These are phyloP conservation scores for Macropus fuliginosus DNA, from an alignment of 2,797 vertebrate genomes.

Conservation along the genomic window DNA sequence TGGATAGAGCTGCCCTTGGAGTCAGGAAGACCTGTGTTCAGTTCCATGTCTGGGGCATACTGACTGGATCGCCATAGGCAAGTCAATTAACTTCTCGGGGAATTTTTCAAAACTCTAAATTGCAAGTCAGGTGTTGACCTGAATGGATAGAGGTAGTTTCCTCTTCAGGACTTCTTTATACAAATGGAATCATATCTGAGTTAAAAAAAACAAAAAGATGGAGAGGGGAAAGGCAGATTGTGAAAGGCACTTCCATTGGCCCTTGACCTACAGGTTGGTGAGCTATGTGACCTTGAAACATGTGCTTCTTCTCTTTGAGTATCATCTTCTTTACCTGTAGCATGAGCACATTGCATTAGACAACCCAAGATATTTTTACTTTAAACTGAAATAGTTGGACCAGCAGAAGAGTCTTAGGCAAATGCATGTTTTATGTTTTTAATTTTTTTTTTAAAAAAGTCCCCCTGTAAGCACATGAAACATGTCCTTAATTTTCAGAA, in stretches of 20 bases:
- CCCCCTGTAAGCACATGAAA: constrained; percentile 82
- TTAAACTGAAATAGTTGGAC: neutral
- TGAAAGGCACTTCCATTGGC: neutral
- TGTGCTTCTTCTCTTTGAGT: neutral
- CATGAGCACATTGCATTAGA: neutral
- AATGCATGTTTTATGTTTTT: constrained; percentile 3
- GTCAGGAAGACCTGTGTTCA: neutral
- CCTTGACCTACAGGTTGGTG: neutral
- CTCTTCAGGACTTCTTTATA: neutral
- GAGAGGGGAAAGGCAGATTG: neutral
- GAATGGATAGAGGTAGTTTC: neutral
- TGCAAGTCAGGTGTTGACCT: neutral
- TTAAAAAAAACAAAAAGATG: neutral
- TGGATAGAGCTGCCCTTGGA: neutral
- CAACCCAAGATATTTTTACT: neutral
- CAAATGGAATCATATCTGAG: neutral
- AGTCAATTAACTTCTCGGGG: neutral
- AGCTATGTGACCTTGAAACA: neutral
- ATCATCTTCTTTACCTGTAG: neutral
- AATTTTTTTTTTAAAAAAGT: constrained; percentile 30
- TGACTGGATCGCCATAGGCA: neutral
- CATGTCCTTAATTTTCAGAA: constrained; percentile 86
- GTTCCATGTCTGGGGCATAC: neutral
- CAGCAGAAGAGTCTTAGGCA: constrained; percentile 33
- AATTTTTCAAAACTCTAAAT: neutral